Percentiles rank a stretch among this genome's conserved stretches.
These are phyloP conservation scores for Hymenochirus boettgeri DNA, from an alignment of 2,113 vertebrate species.

Conservation along the genomic window DNA sequence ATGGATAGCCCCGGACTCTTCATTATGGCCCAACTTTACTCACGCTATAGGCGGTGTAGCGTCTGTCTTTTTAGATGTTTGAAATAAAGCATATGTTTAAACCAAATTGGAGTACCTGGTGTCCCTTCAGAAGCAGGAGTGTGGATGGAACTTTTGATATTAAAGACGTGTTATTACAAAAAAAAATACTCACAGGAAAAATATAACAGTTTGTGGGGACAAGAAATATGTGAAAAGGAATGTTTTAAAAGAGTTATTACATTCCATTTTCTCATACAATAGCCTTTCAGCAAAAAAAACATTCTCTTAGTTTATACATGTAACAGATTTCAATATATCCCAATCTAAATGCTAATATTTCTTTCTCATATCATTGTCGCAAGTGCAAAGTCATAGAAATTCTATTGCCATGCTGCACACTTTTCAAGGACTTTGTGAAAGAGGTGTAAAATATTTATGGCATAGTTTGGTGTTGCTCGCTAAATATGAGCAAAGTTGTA, in stretches of 20 bases:
- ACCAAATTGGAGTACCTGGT: too few species aligned
- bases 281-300: slow-evolving; percentile 12
- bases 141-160: not conserved
- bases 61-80: too few species aligned
- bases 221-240: slow-evolving; percentile 5
- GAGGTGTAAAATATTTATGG: slow-evolving; percentile 32
- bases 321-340: slow-evolving; percentile 29
- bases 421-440: slow-evolving; percentile 27
- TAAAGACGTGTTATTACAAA: slow-evolving; percentile 2
- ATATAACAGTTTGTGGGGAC: slow-evolving; percentile 4
- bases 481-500: slow-evolving; percentile 4
- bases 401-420: not conserved
- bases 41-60: too few species aligned
- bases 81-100: too few species aligned
- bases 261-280: slow-evolving; percentile 15
- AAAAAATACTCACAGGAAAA: not conserved
- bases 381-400: slow-evolving; percentile 31
- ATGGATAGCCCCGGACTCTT: too few species aligned
- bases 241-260: slow-evolving; percentile 2
- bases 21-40: too few species aligned
- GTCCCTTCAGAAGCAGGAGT: too few species aligned
- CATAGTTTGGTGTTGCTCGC: not conserved
- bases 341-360: slow-evolving; percentile 43
- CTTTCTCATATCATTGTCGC: slow-evolving; percentile 29
- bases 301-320: slow-evolving; percentile 30